phyloP scores from a whole-genome alignment of 2,888 invertebrate species.

The Archips crataeganus region DNA sequence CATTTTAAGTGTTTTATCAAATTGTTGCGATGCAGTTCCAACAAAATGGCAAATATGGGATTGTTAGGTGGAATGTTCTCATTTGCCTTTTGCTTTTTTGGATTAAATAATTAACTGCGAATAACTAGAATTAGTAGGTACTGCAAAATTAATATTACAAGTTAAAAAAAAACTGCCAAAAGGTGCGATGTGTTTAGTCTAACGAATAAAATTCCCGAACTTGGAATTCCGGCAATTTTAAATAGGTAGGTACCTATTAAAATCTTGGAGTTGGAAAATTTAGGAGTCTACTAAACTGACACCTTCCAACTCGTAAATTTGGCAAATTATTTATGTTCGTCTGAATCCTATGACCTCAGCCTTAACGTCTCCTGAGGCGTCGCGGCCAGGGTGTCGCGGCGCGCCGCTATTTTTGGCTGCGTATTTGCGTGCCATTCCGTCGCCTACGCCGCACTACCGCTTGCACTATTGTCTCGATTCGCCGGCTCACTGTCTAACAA shows the following conservation, averaged over 20 bases:
- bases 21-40: conserved; percentile 27
- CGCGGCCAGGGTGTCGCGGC: conserved; percentile 73
- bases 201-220: neutral
- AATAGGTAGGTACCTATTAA: neutral
- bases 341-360: conserved; percentile 33
- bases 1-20: conserved; percentile 41
- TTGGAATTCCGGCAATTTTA: neutral
- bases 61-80: conserved; percentile 1
- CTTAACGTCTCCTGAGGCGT: conserved; percentile 50
- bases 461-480: conserved; percentile 54
- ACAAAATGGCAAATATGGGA: conserved; percentile 23
- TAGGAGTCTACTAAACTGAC: neutral
- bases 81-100: neutral
- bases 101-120: no score
- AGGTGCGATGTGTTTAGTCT: conserved; percentile 1
- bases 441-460: conserved; percentile 53
- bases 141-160: neutral
- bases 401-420: conserved; percentile 75
- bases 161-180: neutral
- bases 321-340: neutral
- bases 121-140: neutral
- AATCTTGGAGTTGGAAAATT: neutral
- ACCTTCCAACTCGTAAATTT: conserved; percentile 3
- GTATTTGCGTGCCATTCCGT: conserved; percentile 72
- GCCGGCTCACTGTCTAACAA: conserved; percentile 19